These are phyloP conservation scores for Ophraella communa DNA, from an alignment of 2,888 invertebrate species.

Conservation along the genomic window DNA sequence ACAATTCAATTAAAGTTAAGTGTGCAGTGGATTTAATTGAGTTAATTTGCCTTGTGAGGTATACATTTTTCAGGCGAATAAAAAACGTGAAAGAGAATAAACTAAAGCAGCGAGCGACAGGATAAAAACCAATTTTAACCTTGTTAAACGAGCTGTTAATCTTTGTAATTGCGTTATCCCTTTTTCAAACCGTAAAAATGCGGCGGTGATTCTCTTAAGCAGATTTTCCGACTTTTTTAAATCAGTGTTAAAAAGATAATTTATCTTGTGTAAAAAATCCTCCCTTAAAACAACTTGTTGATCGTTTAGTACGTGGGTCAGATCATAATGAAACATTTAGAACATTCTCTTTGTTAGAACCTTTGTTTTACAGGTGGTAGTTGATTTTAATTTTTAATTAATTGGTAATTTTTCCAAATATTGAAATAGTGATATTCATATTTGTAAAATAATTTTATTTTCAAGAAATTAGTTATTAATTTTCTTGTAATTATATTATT, in stretches of 20 bases:
- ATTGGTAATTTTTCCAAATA: no score
- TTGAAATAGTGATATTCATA: no score
- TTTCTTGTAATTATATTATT: no score
- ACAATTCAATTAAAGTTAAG: not conserved
- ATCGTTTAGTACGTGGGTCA: conserved; percentile 30
- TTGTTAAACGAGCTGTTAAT: conserved; percentile 31
- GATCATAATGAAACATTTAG: not conserved
- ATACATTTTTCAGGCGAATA: not conserved
- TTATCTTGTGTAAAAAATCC: conserved; percentile 46
- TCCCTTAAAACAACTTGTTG: conserved; percentile 50
- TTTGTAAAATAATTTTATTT: no score
- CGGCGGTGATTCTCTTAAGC: conserved; percentile 39
- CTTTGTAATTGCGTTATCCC: conserved; percentile 33
- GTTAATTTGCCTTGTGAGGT: not conserved
- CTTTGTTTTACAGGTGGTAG: not conserved
- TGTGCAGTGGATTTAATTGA: not conserved
- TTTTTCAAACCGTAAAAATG: conserved; percentile 38
- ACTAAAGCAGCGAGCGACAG: conserved; percentile 17
- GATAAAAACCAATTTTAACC: conserved; percentile 27
- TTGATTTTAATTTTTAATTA: not conserved
- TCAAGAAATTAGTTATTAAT: no score
- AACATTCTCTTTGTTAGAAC: not conserved
- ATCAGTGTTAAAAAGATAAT: conserved; percentile 43
- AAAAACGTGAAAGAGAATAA: conserved; percentile 22
- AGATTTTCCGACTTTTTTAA: conserved; percentile 43